Percentiles rank a stretch among this genome's conserved stretches.
Evolutionary conservation across 1,140 invertebrate genomes (phyloP).

Genomic region (Drosophila carrolli): DNA sequence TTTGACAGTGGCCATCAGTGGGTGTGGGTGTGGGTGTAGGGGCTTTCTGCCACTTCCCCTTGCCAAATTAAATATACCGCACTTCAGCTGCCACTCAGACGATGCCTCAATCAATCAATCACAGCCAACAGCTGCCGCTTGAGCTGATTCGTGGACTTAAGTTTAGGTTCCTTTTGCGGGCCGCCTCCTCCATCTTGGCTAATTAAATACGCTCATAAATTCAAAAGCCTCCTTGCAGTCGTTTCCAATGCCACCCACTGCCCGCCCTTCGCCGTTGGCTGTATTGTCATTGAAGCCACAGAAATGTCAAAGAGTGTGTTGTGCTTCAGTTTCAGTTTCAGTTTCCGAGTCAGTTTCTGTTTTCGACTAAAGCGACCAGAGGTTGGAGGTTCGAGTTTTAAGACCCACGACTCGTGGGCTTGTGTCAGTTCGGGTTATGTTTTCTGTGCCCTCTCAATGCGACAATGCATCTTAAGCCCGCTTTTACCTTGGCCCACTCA

Average conservation of each 20-base stretch:
- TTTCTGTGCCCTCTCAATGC: slow-evolving; percentile 5
- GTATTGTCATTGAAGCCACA: slow-evolving; percentile 27
- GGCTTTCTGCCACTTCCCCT: slow-evolving; percentile 3
- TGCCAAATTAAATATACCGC: slow-evolving; percentile 71
- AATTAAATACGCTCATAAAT: slow-evolving; percentile 81
- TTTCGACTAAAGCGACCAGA: not conserved
- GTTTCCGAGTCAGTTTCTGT: not conserved
- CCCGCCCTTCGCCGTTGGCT: too few species aligned
- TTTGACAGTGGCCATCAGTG: not conserved
- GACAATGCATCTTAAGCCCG: slow-evolving; percentile 18
- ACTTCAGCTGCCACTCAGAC: slow-evolving; percentile 73
- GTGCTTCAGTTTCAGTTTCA: slow-evolving; percentile 11
- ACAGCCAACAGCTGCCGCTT: slow-evolving; percentile 54
- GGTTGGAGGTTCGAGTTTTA: not conserved
- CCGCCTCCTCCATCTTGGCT: slow-evolving; percentile 35
- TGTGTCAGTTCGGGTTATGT: not conserved
- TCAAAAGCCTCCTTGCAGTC: slow-evolving; percentile 55
- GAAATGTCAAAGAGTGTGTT: slow-evolving; percentile 14
- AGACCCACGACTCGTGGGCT: not conserved
- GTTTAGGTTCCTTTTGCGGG: slow-evolving; percentile 16
- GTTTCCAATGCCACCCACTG: not conserved
- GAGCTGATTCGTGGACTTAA: slow-evolving; percentile 2
- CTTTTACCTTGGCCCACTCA: slow-evolving; percentile 7
- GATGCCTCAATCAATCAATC: slow-evolving; percentile 80
- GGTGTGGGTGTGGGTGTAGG: not conserved